phyloP scores from a whole-genome alignment of 2,797 vertebrate species.

The Hydrophis major region DNA sequence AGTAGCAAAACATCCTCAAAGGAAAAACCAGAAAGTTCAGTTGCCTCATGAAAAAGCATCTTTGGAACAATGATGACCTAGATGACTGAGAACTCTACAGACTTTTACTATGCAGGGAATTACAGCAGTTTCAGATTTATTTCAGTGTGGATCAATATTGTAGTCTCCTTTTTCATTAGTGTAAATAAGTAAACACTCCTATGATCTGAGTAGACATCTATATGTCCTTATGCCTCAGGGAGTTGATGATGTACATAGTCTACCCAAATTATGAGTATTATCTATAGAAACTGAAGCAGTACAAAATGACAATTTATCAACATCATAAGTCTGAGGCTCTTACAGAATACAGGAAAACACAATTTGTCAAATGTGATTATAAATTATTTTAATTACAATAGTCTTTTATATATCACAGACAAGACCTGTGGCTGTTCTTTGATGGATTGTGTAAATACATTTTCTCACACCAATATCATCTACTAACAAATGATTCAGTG shows the following conservation, averaged over 20 bases:
- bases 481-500: neutral
- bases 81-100: no score
- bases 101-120: neutral
- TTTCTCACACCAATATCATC: neutral
- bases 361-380: neutral
- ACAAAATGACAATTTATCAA: neutral
- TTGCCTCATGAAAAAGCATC: no score
- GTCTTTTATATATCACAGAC: neutral
- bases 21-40: no score
- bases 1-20: no score
- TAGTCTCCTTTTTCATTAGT: neutral
- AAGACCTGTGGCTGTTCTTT: neutral
- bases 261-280: neutral
- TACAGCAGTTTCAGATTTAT: neutral
- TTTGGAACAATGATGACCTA: no score
- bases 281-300: neutral
- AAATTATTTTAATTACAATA: neutral
- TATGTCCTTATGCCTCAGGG: neutral
- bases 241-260: neutral
- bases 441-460: neutral
- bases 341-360: neutral
- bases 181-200: neutral
- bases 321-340: neutral
- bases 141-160: neutral
- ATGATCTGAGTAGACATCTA: neutral